A percentile compares a stretch with the other conserved stretches of the same genome.
Conservation (phyloP, 2,113 vertebrate genomes). For the Chaetorhynchus papuensis region DNA sequence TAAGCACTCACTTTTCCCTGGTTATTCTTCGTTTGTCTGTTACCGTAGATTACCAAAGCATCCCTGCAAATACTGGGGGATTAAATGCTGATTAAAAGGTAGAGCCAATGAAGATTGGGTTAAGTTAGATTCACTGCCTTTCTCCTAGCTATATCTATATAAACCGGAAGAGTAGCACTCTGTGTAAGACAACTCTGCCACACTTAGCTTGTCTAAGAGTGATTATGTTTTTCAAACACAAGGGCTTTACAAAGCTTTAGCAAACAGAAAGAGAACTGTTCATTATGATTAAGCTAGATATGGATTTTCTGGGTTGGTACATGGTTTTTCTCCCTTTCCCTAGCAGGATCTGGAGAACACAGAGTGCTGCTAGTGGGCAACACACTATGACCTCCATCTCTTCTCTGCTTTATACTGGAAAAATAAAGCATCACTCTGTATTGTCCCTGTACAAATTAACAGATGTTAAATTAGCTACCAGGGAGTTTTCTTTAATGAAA, state of each 20-base stretch:
- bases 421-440: neutral
- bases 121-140: neutral
- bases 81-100: neutral
- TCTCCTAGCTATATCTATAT: neutral
- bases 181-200: neutral
- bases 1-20: neutral
- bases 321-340: neutral
- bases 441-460: neutral
- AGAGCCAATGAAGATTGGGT: neutral
- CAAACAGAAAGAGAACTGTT: neutral
- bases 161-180: neutral
- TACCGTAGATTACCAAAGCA: neutral
- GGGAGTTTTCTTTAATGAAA: neutral
- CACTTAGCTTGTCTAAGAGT: neutral
- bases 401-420: neutral
- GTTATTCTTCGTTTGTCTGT: neutral
- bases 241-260: neutral
- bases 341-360: neutral
- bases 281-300: neutral
- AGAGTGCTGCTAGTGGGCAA: neutral
- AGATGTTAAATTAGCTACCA: neutral
- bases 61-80: neutral
- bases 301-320: neutral
- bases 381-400: neutral
- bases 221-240: neutral